Evolutionary conservation across 2,797 vertebrate species (phyloP), one percentile per base, ranked within the genome.

Genomic region (Hydrocynus forskahlii): DNA sequence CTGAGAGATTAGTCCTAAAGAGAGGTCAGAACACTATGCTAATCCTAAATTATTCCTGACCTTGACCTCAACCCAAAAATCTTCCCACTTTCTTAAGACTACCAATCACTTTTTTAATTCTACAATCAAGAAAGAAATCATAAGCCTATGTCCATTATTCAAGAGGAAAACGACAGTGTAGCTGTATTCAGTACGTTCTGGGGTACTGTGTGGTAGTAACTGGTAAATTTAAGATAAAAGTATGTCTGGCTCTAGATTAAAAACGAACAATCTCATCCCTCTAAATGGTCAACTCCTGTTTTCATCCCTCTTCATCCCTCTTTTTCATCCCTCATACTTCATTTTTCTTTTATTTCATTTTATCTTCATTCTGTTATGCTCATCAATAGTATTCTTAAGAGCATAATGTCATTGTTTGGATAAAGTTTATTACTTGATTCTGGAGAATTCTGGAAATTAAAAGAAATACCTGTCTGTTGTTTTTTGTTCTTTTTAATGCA

Each of bases 21-120:
- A 79, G 45, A 54, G 62, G 55, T 50, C 38, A 40, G 63, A 71
- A 79, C 74, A 63, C 76, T 38, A 19, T 1, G 43, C 67, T 85
- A 85, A 84, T 72, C 83, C 78, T 76, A 81, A 79, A 85, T 80
- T 79, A 70, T 76, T 78, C 63, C 76, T 81, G 54, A 82, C 76
- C 75, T 78, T 67, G 60, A 83, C 63, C 81, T 76, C 67, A 76
- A 81, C 79, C 74, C 73, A 74, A 79, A 83, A 76, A 68, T 70
- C 54, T 75, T 64, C 75, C 29, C 59, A 73, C 55, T 75, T 79
- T 80, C 50, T 68, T 43, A 35, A 29, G 17, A 59, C 57, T 63
- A 81, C 83, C 80, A 63, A 79, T 79, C 71, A 35, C 71, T 62
- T 68, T 19, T 63, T 59, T 60, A 75, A 62, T 75, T 76, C 64